Percentiles rank a stretch among this genome's conserved stretches.
These are phyloP conservation scores for Oryzias woworae DNA, from an alignment of 2,113 vertebrate species.

Conservation along the genomic window DNA sequence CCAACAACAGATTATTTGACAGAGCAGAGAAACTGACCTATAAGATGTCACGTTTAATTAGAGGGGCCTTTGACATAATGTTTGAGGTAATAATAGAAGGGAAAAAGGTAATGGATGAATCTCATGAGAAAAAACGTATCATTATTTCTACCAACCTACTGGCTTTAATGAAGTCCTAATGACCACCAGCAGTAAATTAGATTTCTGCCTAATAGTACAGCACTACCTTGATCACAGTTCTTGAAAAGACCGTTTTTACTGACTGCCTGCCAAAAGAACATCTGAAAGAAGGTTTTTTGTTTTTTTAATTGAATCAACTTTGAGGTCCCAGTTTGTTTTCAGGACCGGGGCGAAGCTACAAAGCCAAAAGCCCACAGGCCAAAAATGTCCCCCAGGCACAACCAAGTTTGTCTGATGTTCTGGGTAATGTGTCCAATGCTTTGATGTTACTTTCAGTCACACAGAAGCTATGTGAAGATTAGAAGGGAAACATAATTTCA, in stretches of 20 bases:
- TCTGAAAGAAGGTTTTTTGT: slow-evolving; percentile 28
- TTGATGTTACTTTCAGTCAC: background rate
- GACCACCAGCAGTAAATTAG: slow-evolving; percentile 11
- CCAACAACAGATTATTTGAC: slow-evolving; percentile 57
- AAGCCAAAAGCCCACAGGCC: slow-evolving; percentile 1
- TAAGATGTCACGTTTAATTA: slow-evolving; percentile 38
- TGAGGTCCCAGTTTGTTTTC: slow-evolving; percentile 37
- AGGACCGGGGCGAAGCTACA: slow-evolving; percentile 8
- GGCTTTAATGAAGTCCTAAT: background rate
- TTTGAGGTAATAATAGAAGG: slow-evolving; percentile 1
- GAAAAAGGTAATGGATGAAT: background rate
- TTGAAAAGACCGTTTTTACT: slow-evolving; percentile 45
- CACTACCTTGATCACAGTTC: slow-evolving; percentile 30
- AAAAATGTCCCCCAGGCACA: slow-evolving; percentile 17
- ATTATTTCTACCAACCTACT: background rate
- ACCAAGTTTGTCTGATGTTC: slow-evolving; percentile 1
- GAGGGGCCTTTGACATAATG: slow-evolving; percentile 26
- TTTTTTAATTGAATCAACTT: slow-evolving; percentile 14
- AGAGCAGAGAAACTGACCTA: slow-evolving; percentile 44
- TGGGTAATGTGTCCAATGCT: background rate
- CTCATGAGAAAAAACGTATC: no score
- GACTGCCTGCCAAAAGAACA: slow-evolving; percentile 50
- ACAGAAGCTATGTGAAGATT: no score
- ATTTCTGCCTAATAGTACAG: slow-evolving; percentile 25
- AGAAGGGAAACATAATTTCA: no score